Percentiles rank a stretch among this genome's conserved stretches.
Evolutionary conservation across 2,888 invertebrate species (phyloP).

Genomic region (Agrochola litura): DNA sequence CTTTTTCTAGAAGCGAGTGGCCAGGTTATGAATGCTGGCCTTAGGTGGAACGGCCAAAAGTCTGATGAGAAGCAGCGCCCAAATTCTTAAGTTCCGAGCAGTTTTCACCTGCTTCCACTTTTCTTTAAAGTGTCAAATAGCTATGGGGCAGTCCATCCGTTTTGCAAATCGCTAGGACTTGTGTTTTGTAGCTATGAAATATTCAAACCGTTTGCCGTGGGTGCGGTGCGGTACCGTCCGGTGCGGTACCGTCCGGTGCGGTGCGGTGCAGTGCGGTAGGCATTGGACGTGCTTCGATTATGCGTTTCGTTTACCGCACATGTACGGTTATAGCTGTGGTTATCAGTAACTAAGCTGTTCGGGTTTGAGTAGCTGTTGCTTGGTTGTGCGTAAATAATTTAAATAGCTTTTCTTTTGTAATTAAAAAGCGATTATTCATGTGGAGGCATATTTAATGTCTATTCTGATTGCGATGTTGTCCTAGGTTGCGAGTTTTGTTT

Average conservation of each 20-base stretch:
- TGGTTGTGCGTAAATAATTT: too few relatives aligned
- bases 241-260: background rate
- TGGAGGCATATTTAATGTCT: background rate
- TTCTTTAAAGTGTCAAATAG: conserved; percentile 13
- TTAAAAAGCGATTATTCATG: background rate
- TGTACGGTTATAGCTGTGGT: conserved; percentile 14
- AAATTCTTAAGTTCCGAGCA: background rate
- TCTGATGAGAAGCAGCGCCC: too few relatives aligned
- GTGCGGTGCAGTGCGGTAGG: background rate
- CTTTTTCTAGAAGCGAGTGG: background rate
- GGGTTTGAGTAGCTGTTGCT: background rate
- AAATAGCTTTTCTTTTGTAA: background rate
- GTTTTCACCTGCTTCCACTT: conserved; percentile 39
- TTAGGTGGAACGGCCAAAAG: background rate
- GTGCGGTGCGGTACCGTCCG: background rate
- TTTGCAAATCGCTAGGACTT: conserved; percentile 57
- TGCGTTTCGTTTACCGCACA: conserved; percentile 24
- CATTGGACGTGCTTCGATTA: conserved; percentile 52
- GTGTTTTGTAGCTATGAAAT: conserved; percentile 71
- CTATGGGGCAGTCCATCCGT: conserved; percentile 44
- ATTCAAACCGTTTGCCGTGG: conserved; percentile 69
- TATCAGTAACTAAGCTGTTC: conserved; percentile 18
- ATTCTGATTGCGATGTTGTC: background rate
- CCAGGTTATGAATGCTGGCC: too few relatives aligned
- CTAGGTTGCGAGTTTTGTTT: background rate